These are phyloP conservation scores for Dendroctonus valens DNA, from an alignment of 1,140 invertebrate genomes.

Conservation along the genomic window DNA sequence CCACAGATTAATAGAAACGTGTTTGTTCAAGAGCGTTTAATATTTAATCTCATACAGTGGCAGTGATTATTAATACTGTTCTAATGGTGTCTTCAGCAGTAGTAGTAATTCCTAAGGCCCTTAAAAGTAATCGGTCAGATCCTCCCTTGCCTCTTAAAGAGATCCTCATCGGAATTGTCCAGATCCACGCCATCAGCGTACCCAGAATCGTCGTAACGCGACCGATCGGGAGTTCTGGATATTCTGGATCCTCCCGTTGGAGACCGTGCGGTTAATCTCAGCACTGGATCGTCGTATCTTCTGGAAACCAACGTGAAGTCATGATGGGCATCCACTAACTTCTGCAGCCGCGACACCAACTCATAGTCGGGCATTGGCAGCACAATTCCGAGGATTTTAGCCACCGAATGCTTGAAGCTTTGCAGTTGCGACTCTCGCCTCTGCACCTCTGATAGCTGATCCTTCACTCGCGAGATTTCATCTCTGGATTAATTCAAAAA, in stretches of 20 bases:
- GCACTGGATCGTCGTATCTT: slow-evolving; percentile 65
- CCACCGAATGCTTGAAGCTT: slow-evolving; percentile 67
- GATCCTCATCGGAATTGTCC: slow-evolving; percentile 57
- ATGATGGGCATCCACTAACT: slow-evolving; percentile 72
- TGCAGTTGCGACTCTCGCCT: slow-evolving; percentile 71
- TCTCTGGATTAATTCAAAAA: slow-evolving; percentile 52
- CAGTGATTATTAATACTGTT: too few species aligned
- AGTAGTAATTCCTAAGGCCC: neutral
- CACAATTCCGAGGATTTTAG: slow-evolving; percentile 66
- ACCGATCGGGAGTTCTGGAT: slow-evolving; percentile 59
- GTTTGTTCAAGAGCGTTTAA: too few species aligned
- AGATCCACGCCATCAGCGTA: slow-evolving; percentile 58
- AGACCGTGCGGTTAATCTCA: slow-evolving; percentile 56
- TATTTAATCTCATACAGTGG: too few species aligned
- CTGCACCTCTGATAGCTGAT: slow-evolving; percentile 67
- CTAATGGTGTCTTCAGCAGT: too few species aligned
- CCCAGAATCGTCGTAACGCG: slow-evolving; percentile 60
- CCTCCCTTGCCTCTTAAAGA: slow-evolving; percentile 52
- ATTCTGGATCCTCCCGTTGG: slow-evolving; percentile 54
- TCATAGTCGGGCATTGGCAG: slow-evolving; percentile 73
- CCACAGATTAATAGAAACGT: too few species aligned
- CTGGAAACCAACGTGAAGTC: slow-evolving; percentile 74
- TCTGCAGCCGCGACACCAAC: slow-evolving; percentile 68
- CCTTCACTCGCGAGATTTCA: slow-evolving; percentile 69
- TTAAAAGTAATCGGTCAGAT: slow-evolving; percentile 21